phyloP scores from a whole-genome alignment of 1,140 invertebrate species.

The Bursaphelenchus mucronatus region DNA sequence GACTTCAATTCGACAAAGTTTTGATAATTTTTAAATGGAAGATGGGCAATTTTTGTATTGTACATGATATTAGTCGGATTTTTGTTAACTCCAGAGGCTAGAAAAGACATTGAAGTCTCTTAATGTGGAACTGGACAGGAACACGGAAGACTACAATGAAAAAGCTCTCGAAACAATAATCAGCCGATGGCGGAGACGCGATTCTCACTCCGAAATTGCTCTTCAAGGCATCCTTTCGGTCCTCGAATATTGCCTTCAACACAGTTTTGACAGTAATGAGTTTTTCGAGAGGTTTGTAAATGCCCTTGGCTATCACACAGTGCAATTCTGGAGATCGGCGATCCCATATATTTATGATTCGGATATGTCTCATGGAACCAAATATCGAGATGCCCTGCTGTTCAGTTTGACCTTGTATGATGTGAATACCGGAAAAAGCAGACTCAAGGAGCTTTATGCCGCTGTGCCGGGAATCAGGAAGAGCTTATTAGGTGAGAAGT shows the following conservation, averaged over 20 bases:
- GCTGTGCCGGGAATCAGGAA: constrained; percentile 58
- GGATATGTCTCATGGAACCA: constrained; percentile 55
- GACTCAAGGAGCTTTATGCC: constrained; percentile 59
- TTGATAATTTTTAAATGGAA: too few relatives aligned
- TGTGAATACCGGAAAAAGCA: constrained; percentile 57
- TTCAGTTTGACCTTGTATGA: constrained; percentile 58
- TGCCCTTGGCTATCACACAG: constrained; percentile 34
- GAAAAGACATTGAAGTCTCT: constrained; percentile 34
- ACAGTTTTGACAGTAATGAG: constrained; percentile 42
- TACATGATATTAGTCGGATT: neutral
- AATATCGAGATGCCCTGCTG: constrained; percentile 56
- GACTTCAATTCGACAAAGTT: too few relatives aligned
- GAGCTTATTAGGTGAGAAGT: constrained; percentile 31
- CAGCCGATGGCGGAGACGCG: constrained; percentile 42
- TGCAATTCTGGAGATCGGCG: constrained; percentile 43
- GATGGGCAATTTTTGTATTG: too few relatives aligned
- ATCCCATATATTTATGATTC: constrained; percentile 49
- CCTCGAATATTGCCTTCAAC: constrained; percentile 47
- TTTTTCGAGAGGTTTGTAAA: constrained; percentile 49
- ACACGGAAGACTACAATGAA: constrained; percentile 35
- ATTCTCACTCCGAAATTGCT: constrained; percentile 45
- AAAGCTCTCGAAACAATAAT: constrained; percentile 21
- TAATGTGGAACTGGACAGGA: constrained; percentile 19
- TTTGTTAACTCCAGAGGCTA: constrained; percentile 32
- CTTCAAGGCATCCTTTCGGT: constrained; percentile 37